Conservation (phyloP, 2,113 vertebrate species). For the Chamaea fasciata region DNA sequence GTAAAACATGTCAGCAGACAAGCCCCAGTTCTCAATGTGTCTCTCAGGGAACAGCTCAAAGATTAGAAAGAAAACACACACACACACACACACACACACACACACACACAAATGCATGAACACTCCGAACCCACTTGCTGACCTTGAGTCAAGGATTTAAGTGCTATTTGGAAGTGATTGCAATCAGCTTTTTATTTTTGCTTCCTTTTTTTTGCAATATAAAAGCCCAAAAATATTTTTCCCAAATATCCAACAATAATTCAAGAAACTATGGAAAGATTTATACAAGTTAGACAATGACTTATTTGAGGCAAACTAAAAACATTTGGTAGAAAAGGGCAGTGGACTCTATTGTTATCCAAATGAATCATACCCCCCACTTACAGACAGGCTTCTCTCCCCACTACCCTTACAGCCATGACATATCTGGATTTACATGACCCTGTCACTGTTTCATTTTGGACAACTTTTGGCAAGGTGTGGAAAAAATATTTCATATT, state of each 20-base stretch:
- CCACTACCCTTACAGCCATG: not conserved
- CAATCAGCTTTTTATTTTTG: not conserved
- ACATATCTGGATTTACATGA: conserved; percentile 12
- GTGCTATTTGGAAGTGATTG: conserved; percentile 56
- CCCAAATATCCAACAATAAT: conserved; percentile 48
- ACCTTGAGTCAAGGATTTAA: conserved; percentile 66
- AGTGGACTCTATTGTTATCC: conserved; percentile 55
- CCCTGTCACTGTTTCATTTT: conserved; percentile 39
- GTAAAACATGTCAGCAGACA: conserved; percentile 69
- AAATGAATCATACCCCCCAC: conserved; percentile 41
- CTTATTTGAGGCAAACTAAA: conserved; percentile 58
- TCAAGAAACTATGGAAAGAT: conserved; percentile 52
- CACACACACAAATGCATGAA: not conserved
- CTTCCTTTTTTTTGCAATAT: not conserved
- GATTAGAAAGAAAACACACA: conserved; percentile 34
- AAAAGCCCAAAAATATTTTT: not conserved
- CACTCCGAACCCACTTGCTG: conserved; percentile 17
- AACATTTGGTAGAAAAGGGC: conserved; percentile 58
- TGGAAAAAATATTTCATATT: not conserved
- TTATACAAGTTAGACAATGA: conserved; percentile 62
- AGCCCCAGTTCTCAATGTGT: conserved; percentile 47
- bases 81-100: not conserved
- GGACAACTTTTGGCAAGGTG: conserved; percentile 29
- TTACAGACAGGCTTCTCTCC: conserved; percentile 14
- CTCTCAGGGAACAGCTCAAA: conserved; percentile 30